Conservation (phyloP, 2,888 invertebrate genomes). For the Andrena bucephala region DNA sequence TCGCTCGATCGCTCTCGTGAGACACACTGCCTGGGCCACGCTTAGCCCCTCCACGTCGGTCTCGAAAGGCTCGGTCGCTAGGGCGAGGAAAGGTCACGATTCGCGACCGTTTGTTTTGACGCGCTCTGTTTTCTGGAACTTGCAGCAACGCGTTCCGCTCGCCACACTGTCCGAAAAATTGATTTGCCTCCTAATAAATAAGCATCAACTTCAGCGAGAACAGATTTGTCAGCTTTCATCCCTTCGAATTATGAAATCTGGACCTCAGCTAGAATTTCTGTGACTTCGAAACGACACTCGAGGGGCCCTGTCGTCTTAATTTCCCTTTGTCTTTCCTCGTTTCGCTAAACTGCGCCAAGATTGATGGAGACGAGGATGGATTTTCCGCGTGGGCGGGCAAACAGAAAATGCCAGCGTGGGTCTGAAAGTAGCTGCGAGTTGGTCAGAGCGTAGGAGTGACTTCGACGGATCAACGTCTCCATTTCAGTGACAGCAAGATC, state of each 20-base stretch:
- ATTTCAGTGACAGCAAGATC: constrained; percentile 54
- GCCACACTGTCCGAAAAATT: no score
- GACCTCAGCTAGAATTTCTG: background rate
- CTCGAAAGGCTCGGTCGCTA: no score
- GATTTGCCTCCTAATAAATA: no score
- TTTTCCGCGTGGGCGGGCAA: constrained; percentile 4
- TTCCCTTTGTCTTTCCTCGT: background rate
- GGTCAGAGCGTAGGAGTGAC: constrained; percentile 15
- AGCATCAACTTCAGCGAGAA: no score
- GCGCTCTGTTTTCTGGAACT: no score
- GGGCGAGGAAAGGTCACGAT: no score
- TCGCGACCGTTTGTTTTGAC: no score
- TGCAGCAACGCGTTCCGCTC: no score
- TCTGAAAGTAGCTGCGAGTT: constrained; percentile 37
- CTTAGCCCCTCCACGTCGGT: no score
- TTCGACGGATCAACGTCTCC: constrained; percentile 59
- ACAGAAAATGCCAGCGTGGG: constrained; percentile 11
- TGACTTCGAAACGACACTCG: background rate
- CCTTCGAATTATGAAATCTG: background rate
- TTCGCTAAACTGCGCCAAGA: background rate
- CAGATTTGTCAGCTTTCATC: background rate
- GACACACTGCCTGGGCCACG: no score
- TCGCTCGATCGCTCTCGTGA: no score
- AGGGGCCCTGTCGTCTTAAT: background rate
- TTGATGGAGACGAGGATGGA: background rate